Evolutionary conservation across 2,888 invertebrate species (phyloP).

Genomic region (Heteromurus nitidus): DNA sequence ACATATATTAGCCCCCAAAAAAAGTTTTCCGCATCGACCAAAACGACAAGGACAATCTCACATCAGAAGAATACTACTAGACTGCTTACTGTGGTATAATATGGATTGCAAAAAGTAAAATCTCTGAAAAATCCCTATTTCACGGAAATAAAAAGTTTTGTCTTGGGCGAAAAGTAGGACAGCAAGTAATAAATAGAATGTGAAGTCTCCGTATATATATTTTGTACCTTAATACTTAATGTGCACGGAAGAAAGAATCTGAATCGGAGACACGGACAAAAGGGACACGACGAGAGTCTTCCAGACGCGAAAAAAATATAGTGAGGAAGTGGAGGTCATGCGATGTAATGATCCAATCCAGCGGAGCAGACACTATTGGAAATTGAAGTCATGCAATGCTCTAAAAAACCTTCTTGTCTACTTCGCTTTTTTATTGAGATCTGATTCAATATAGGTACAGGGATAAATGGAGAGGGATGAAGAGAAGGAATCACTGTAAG

Average conservation of each 20-base stretch:
- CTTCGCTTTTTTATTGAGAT: too few species aligned
- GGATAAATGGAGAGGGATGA: too few species aligned
- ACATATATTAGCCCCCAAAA: background rate
- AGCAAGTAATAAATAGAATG: background rate
- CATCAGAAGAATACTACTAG: too few species aligned
- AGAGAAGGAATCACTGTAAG: slow-evolving; percentile 7
- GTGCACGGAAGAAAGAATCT: too few species aligned
- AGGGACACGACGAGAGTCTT: background rate
- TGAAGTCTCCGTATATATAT: background rate
- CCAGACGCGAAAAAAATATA: background rate
- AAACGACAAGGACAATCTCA: too few species aligned
- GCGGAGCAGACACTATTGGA: slow-evolving; percentile 38
- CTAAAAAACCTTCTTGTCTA: slow-evolving; percentile 5
- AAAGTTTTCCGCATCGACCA: too few species aligned
- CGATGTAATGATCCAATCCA: slow-evolving; percentile 44
- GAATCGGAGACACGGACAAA: too few species aligned
- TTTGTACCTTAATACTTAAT: too few species aligned
- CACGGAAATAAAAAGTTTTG: background rate
- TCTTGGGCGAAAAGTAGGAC: background rate
- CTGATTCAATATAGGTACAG: too few species aligned
- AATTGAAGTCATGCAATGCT: slow-evolving; percentile 48
- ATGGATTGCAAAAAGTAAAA: too few species aligned
- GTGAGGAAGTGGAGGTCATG: slow-evolving; percentile 34
- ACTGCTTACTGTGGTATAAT: too few species aligned
- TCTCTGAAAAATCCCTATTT: background rate